Conservation (phyloP, 2,113 vertebrate genomes). For the Actinemys pallida region DNA sequence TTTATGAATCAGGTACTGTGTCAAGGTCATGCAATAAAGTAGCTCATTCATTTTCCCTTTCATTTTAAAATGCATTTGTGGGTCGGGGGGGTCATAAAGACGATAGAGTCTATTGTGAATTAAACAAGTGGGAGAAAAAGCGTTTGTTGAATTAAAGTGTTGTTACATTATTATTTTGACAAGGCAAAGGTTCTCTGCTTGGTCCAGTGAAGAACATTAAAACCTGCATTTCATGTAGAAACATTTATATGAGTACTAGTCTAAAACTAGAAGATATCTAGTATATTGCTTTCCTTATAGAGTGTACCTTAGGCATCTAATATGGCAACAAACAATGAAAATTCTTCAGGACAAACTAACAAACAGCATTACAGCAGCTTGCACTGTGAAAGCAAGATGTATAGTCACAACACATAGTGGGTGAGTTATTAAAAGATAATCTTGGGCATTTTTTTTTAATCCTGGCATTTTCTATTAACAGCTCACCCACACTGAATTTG, state of each 20-base stretch:
- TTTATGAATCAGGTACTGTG: conserved; percentile 69
- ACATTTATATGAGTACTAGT: conserved; percentile 50
- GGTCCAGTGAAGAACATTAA: conserved; percentile 56
- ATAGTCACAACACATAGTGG: conserved; percentile 11
- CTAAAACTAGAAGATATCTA: conserved; percentile 58
- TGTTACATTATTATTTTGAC: conserved; percentile 37
- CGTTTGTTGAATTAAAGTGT: conserved; percentile 24
- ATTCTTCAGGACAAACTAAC: conserved; percentile 50
- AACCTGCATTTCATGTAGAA: conserved; percentile 61
- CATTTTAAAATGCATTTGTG: conserved; percentile 40
- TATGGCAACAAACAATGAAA: conserved; percentile 57
- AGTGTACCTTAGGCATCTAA: conserved; percentile 57
- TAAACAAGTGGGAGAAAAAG: conserved; percentile 47
- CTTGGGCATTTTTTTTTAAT: not conserved
- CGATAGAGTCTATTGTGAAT: conserved; percentile 1
- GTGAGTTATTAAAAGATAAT: conserved; percentile 13
- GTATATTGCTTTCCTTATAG: conserved; percentile 75
- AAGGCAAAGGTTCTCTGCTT: conserved; percentile 55
- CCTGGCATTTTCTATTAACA: conserved; percentile 27
- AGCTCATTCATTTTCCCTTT: conserved; percentile 41
- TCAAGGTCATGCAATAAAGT: conserved; percentile 37
- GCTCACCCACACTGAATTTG: not conserved
- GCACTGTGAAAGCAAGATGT: conserved; percentile 28
- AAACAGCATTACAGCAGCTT: conserved; percentile 1
- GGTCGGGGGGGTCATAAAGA: conserved; percentile 19